phyloP scores from a whole-genome alignment of 2,113 vertebrate genomes.

The Anolis sagrei region DNA sequence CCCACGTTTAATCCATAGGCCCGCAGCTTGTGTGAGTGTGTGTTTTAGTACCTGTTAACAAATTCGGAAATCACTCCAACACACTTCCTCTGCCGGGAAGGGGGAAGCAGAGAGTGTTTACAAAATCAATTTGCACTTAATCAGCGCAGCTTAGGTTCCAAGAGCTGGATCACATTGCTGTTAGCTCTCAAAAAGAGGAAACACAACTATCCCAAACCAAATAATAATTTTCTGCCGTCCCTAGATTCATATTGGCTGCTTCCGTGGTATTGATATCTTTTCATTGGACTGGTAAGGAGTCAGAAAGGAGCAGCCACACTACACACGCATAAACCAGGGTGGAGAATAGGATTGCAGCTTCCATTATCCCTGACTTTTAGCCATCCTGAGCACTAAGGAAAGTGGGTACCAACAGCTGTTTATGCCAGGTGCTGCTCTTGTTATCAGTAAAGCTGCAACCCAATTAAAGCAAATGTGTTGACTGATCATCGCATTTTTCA shows the following conservation, averaged over 20 bases:
- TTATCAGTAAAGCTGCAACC: background rate
- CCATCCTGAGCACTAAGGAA: background rate
- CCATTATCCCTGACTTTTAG: too few species aligned
- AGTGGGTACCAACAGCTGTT: background rate
- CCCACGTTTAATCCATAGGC: too few species aligned
- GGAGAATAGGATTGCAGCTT: background rate
- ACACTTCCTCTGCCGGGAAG: background rate
- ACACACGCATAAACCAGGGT: background rate
- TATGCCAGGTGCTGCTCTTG: background rate
- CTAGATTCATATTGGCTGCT: background rate
- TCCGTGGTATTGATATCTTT: background rate
- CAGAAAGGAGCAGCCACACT: background rate
- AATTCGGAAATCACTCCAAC: too few species aligned
- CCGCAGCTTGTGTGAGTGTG: too few species aligned
- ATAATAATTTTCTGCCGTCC: background rate
- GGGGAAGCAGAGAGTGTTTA: too few species aligned
- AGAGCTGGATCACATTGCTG: background rate
- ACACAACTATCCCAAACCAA: background rate
- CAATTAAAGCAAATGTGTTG: background rate
- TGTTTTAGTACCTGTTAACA: too few species aligned
- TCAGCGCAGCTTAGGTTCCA: background rate
- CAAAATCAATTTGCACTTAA: background rate
- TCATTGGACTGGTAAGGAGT: background rate
- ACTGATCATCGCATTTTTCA: constrained; percentile 7
- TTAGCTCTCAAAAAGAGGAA: background rate